Base-by-base conservation (phyloP, 2,113 vertebrate genomes). In the Martes martes region DNA sequence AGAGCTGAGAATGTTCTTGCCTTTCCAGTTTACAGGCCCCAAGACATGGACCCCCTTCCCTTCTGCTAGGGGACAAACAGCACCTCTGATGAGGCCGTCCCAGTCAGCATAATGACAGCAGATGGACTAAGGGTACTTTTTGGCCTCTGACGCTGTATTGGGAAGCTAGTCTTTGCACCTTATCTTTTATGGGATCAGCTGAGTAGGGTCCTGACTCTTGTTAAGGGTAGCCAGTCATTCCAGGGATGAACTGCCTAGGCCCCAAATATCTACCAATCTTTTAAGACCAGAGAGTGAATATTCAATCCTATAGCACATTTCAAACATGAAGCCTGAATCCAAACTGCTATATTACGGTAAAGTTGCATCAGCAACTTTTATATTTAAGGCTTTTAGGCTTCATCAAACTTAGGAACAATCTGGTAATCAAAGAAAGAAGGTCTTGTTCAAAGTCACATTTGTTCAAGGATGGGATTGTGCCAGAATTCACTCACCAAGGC, bases 381-480 rank as follows among this genome's bases (percentile, higher is more conserved):
- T n/a, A 84, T 82, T 50, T 39, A 82, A 94, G 39, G 61, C 2
- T 6, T 16, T 55, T 36, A 61, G 61, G 61, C 11, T 57, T 94
- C 36, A 81, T 89, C 28, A 74, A 33, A 80, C 42, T 45, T 61
- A 42, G 55, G 82, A 80, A 74, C 8, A 87, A 91, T 55, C 28
- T 84, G 65, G 26, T 74, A 11, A 91, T 42, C 59, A 91, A 88
- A 89, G 24, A 85, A 89, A 94, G 52, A 90, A 36, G 13, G 23
- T 59, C 2, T 15, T 96, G 47, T 89, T 91, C n/a, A 93, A 91
- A 79, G 87, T 96, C 21, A 23, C 52, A 73, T 97, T 96, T 96
- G 33, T 78, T 59, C 24, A 96, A 55, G 19, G 10, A 59, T 11
- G 31, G 23, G 13, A 26, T 36, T 61, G 15, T 67, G 57, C 18